Percentiles rank a stretch among this genome's conserved stretches.
phyloP scores from a whole-genome alignment of 2,888 invertebrate genomes.

The Dysmachus trigonus region DNA sequence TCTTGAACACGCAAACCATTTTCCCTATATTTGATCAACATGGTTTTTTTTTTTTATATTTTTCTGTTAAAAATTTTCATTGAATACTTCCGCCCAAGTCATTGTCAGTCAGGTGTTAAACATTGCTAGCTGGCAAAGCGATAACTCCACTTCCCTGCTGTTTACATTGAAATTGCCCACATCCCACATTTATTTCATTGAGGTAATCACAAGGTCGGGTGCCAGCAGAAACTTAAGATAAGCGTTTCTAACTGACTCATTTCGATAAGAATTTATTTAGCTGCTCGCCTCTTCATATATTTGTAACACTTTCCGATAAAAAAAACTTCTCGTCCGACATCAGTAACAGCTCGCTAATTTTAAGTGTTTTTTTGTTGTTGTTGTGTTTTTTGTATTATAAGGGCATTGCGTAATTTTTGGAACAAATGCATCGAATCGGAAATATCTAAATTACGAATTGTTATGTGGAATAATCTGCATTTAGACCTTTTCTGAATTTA shows the following conservation, averaged over 20 bases:
- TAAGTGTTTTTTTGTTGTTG: neutral
- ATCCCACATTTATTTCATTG: conserved; percentile 35
- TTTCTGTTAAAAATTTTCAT: neutral
- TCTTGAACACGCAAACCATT: neutral
- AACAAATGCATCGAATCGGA: too few species aligned
- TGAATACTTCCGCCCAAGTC: neutral
- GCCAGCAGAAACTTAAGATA: conserved; percentile 1
- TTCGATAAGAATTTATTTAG: conserved; percentile 25
- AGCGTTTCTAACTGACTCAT: conserved; percentile 24
- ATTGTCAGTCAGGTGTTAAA: neutral
- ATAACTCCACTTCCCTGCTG: neutral
- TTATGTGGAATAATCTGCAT: too few species aligned
- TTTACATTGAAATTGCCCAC: conserved; percentile 11
- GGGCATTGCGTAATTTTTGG: neutral
- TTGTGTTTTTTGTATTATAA: neutral
- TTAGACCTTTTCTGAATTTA: too few species aligned
- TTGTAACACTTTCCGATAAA: conserved; percentile 11
- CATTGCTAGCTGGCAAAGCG: neutral
- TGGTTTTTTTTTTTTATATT: neutral
- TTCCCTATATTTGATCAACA: neutral
- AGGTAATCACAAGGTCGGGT: conserved; percentile 28
- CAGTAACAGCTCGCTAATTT: neutral
- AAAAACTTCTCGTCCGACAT: neutral
- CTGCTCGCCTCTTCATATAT: conserved; percentile 1
- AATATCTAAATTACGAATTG: too few species aligned